A percentile compares a stretch with the other conserved stretches of the same genome.
These are phyloP conservation scores for Pyrgilauda ruficollis DNA, from an alignment of 2,113 vertebrate genomes.

Conservation along the genomic window DNA sequence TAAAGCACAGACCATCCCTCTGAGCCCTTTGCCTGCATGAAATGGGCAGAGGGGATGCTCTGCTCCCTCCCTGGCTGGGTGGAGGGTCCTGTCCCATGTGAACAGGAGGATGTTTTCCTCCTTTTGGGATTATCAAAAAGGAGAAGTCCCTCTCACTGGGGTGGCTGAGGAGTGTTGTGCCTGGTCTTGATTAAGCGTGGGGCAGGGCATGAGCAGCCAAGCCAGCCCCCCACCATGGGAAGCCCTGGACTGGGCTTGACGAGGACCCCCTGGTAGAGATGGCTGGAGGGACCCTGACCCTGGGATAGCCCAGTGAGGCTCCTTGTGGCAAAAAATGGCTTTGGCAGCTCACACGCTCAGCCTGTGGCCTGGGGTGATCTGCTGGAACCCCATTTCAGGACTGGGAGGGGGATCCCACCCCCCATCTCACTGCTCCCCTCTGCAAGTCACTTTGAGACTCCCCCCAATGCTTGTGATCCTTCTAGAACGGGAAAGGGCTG, in stretches of 20 bases:
- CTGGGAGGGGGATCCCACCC: too few relatives aligned
- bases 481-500: background rate
- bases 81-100: background rate
- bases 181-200: background rate
- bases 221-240: background rate
- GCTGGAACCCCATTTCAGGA: background rate
- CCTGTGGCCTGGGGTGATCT: background rate
- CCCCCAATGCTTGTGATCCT: background rate
- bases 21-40: background rate
- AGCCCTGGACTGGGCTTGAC: background rate
- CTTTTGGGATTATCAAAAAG: rapidly evolving
- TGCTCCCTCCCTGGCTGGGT: background rate
- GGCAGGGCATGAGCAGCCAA: rapidly evolving
- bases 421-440: background rate
- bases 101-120: background rate
- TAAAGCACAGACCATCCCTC: background rate
- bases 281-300: background rate
- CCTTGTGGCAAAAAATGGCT: background rate
- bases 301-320: background rate
- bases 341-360: background rate
- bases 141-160: background rate
- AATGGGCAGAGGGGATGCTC: background rate
- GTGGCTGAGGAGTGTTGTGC: background rate
- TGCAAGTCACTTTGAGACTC: background rate
- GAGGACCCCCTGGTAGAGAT: too few relatives aligned